These are phyloP conservation scores for Urophycis tenuis DNA, from an alignment of 2,797 vertebrate genomes.

Conservation along the genomic window DNA sequence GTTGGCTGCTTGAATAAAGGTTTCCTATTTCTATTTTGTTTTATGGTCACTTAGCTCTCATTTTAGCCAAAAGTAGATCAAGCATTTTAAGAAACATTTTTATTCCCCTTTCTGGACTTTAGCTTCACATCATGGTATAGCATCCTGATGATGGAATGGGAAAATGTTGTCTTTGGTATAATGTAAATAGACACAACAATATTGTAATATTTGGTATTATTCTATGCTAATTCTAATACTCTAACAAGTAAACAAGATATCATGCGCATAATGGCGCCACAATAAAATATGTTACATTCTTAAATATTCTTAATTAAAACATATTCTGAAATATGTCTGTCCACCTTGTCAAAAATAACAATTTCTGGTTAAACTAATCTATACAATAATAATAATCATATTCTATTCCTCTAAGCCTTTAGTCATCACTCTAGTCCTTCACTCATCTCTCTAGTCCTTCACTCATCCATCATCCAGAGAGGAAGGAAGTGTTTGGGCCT, in stretches of 20 bases:
- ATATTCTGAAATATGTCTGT: too few relatives aligned
- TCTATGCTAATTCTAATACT: neutral
- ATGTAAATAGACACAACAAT: neutral
- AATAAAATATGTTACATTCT: too few relatives aligned
- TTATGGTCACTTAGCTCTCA: neutral
- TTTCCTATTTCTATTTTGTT: neutral
- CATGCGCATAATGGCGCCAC: neutral
- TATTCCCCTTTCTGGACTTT: neutral
- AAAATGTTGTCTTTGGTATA: neutral
- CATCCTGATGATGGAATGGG: too few relatives aligned
- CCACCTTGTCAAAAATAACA: too few relatives aligned
- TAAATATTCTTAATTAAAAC: too few relatives aligned
- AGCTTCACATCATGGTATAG: too few relatives aligned
- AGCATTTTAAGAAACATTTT: too few relatives aligned
- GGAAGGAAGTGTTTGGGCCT: neutral
- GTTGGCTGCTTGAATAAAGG: neutral
- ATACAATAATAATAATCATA: neutral
- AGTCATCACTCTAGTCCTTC: too few relatives aligned
- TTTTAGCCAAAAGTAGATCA: neutral
- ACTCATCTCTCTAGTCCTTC: too few relatives aligned
- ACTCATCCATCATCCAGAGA: neutral
- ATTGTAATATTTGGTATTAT: neutral
- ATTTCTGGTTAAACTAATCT: too few relatives aligned
- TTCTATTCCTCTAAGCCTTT: neutral
- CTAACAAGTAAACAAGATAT: neutral